phyloP scores from a whole-genome alignment of 2,888 invertebrate genomes.

The Gandaritis pyraliata region DNA sequence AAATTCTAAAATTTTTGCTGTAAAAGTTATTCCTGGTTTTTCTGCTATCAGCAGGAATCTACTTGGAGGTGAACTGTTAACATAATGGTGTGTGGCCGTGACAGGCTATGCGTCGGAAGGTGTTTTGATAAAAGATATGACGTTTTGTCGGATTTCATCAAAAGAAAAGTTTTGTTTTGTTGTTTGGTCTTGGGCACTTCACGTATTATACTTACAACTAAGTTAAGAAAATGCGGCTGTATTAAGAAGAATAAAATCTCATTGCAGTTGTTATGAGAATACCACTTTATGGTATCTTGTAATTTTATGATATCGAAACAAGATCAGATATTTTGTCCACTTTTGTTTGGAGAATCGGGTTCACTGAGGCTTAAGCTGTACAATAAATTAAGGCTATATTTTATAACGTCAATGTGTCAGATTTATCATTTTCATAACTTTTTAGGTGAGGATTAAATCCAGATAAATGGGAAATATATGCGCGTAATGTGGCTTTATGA shows the following conservation, averaged over 20 bases:
- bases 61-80: conserved; percentile 8
- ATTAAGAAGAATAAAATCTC: too few species aligned
- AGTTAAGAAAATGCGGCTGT: too few species aligned
- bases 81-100: conserved; percentile 28
- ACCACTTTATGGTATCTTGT: too few species aligned
- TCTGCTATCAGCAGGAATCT: conserved; percentile 3
- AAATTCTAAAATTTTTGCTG: neutral
- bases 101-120: conserved; percentile 23
- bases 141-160: conserved; percentile 8
- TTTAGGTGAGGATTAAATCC: conserved; percentile 14
- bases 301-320: too few species aligned
- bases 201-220: too few species aligned
- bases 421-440: conserved; percentile 18
- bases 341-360: too few species aligned
- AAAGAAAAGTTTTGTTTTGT: conserved; percentile 10
- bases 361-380: neutral
- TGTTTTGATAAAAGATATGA: conserved; percentile 22
- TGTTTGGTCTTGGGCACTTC: neutral
- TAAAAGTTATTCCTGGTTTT: conserved; percentile 8
- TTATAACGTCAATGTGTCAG: conserved; percentile 13
- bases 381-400: conserved; percentile 5
- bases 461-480: conserved; percentile 14
- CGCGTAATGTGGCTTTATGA: conserved; percentile 1
- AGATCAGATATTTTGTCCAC: too few species aligned
- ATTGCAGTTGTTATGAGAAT: too few species aligned